Evolutionary conservation across 2,113 vertebrate genomes (phyloP).

Genomic region (Oreotrochilus melanogaster): DNA sequence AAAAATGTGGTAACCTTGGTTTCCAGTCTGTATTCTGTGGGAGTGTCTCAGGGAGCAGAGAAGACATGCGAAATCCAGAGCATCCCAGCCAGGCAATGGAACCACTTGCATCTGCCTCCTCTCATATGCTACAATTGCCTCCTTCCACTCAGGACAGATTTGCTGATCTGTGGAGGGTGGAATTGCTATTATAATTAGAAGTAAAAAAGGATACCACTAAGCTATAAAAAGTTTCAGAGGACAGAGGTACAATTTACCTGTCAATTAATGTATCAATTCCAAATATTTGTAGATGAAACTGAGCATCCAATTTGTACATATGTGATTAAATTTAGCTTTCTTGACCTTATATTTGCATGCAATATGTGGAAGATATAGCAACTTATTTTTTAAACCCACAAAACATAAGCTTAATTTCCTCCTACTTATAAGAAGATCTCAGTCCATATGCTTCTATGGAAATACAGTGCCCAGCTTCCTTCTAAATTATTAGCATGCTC

Average conservation of each 20-base stretch:
- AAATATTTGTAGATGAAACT: background rate
- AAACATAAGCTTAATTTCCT: constrained; percentile 1
- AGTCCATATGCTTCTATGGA: background rate
- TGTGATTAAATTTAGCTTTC: background rate
- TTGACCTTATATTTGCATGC: background rate
- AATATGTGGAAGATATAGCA: background rate
- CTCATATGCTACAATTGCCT: accelerated
- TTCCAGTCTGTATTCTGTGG: background rate
- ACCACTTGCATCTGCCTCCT: background rate
- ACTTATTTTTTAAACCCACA: background rate
- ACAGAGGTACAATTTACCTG: background rate
- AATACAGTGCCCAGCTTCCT: background rate
- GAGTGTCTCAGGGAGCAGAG: background rate
- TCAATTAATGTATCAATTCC: background rate
- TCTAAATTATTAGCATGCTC: background rate
- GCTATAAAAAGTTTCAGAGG: background rate
- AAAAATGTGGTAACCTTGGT: background rate
- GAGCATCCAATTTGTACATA: background rate
- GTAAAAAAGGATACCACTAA: background rate
- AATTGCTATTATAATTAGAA: background rate
- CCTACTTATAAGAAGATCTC: background rate
- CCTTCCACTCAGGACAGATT: background rate
- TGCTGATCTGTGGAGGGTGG: background rate
- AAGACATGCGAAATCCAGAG: background rate
- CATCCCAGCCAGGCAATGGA: background rate